A percentile compares a stretch with the other conserved stretches of the same genome.
Evolutionary conservation across 2,113 vertebrate species (phyloP).

Genomic region (Ibidorhyncha struthersii): DNA sequence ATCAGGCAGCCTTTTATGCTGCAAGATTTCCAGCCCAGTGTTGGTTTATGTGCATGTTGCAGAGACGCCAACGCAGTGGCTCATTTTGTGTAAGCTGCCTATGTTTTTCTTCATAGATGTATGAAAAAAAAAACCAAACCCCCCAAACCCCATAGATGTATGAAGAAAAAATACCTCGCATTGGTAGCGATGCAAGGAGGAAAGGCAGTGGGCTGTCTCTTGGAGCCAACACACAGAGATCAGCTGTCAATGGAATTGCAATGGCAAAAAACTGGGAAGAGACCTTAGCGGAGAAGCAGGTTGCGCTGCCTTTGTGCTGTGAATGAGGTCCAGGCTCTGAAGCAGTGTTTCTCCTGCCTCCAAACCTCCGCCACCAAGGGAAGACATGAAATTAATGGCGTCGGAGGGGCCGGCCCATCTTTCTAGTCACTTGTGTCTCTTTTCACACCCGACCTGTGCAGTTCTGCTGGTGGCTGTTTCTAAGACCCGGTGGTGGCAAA

Average conservation of each 20-base stretch:
- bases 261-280: neutral
- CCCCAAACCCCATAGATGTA: too few relatives aligned
- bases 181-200: neutral
- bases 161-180: too few relatives aligned
- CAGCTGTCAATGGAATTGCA: neutral
- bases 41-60: neutral
- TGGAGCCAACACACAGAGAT: neutral
- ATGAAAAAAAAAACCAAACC: too few relatives aligned
- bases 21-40: neutral
- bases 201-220: neutral
- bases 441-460: neutral
- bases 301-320: neutral
- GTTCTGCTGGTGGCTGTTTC: neutral
- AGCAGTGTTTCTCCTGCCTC: neutral
- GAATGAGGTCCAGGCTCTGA: neutral
- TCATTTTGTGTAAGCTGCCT: neutral
- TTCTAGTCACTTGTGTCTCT: neutral
- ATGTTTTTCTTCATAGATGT: neutral
- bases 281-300: neutral
- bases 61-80: neutral
- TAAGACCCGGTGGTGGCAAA: neutral
- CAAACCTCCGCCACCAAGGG: neutral
- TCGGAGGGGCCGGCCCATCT: neutral
- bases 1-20: neutral
- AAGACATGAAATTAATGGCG: neutral